Base-by-base conservation (phyloP, 2,888 invertebrate genomes). In the Oeneis ivallda region DNA sequence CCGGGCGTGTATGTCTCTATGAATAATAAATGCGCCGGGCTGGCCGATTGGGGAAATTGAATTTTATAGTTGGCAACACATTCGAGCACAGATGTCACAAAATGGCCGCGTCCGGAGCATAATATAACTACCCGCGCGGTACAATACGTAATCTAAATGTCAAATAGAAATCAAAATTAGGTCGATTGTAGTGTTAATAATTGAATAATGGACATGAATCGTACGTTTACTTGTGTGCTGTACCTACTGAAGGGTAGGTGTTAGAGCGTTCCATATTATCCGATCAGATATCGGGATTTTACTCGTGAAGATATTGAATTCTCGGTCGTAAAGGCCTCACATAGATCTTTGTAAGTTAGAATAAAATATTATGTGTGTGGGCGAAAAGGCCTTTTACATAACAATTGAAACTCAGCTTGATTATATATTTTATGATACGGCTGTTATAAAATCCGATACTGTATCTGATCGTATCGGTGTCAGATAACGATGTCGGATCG, bases 81-180 rank as follows among this genome's bases (percentile, higher is more conserved):
- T 86, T 84, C 79, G 84, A 87, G 86, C 89, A 92, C 92, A 92
- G 91, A 91, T 92, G 92, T 91, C 89, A 88, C 86, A 89, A 87
- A 89, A 89, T 89, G 85, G 84, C 84, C 78, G 84, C 81, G 87
- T 86, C 86, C 80, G 79, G 82, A 87, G 87, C 86, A 82, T 39
- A 39, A 39, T 56, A 56, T 39, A 39, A 39, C 41, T 39, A 41
- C 54, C 54, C 56, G 56, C 79, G 80, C 79, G 81, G 78, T 78
- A 80, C 56, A 56, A 41, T 56, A 56, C 81, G 83, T 87, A 88
- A 90, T 89, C 86, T 85, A 89, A 92, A 89, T 87, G 88, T 91
- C 89, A 91, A 91, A 92, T 89, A 87, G 85, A 89, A 91, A 91
- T 91, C 89, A 91, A 89, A 92, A 91, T 91, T 91, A 86, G 91